A percentile compares a stretch with the other conserved stretches of the same genome.
These are phyloP conservation scores for Alloscopus bannaensis DNA, from an alignment of 2,888 invertebrate genomes.

Conservation along the genomic window DNA sequence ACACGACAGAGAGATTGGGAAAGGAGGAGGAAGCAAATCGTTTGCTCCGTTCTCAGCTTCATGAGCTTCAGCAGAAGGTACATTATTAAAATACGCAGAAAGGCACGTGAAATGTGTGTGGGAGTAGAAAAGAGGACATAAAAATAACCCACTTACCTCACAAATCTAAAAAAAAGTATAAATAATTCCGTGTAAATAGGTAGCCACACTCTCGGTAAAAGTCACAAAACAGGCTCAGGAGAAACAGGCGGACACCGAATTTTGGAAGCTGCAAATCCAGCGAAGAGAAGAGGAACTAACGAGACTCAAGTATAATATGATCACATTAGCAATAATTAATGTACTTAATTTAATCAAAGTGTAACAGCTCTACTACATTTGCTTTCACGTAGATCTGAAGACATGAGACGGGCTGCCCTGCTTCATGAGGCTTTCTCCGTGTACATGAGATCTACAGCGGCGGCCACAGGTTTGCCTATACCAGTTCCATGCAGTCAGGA, in stretches of 20 bases:
- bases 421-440: constrained; percentile 68
- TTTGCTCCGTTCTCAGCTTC: constrained; percentile 53
- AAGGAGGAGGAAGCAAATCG: constrained; percentile 69
- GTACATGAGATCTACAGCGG: constrained; percentile 67
- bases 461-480: constrained; percentile 68
- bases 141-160: not conserved
- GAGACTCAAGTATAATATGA: constrained; percentile 60
- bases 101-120: not conserved
- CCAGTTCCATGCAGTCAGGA: constrained; percentile 25
- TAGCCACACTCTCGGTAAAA: constrained; percentile 42
- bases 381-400: constrained; percentile 54
- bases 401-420: constrained; percentile 68
- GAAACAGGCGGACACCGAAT: constrained; percentile 62
- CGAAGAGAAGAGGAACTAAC: constrained; percentile 65
- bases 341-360: not conserved
- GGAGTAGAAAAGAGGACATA: too few species aligned
- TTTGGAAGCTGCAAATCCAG: constrained; percentile 67
- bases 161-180: not conserved
- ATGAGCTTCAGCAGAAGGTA: constrained; percentile 65
- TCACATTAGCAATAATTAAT: not conserved
- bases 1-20: constrained; percentile 53
- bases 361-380: not conserved
- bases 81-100: too few species aligned
- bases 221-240: constrained; percentile 58
- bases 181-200: too few species aligned